Base-by-base conservation (phyloP, 1,140 invertebrate species). In the Melitaea cinxia region DNA sequence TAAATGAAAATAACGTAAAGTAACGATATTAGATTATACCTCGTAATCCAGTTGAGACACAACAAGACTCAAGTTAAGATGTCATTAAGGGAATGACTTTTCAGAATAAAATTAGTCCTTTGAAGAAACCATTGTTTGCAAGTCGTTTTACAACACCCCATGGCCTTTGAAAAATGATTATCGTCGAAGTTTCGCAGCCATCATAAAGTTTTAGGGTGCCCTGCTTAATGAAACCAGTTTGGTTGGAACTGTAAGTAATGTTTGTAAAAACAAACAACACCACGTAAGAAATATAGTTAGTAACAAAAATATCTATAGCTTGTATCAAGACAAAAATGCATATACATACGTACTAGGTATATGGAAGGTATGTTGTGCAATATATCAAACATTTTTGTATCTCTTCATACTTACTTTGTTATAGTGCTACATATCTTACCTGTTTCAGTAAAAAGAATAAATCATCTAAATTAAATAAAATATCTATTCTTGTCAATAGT, bases 81-180 rank as follows among this genome's bases (percentile, higher is more conserved):
- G 61, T 70, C 78, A 68, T 76, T 80, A 80, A 56, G 64, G 49
- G 58, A 68, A 79, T 77, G 72, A 79, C 75, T 75, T 73, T 72
- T 65, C 64, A 65, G 58, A 72, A 75, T 73, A 61, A 75, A 79
- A 79, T 77, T 73, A 77, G 70, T 62, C 45, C 70, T 52, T 57
- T 42, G 64, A 63, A 58, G 52, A 57, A 52, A 59, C 65, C 65
- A 58, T 78, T 78, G 70, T 78, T 75, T 71, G 70, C 70, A 70
- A 75, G 70, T 74, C 68, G 67, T 68, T 77, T 70, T 77, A 70
- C 73, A 75, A 59, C 69, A 59, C 65, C 61, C 70, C 57, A 56
- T 58, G 56, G 67, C 56, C 65, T 70, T 77, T 81, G 76, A 81
- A 77, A 78, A 81, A 81, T 78, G 72, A 77, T 81, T 78, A 81